Conservation (phyloP, 1,140 invertebrate species). For the Temnothorax curvispinosus region DNA sequence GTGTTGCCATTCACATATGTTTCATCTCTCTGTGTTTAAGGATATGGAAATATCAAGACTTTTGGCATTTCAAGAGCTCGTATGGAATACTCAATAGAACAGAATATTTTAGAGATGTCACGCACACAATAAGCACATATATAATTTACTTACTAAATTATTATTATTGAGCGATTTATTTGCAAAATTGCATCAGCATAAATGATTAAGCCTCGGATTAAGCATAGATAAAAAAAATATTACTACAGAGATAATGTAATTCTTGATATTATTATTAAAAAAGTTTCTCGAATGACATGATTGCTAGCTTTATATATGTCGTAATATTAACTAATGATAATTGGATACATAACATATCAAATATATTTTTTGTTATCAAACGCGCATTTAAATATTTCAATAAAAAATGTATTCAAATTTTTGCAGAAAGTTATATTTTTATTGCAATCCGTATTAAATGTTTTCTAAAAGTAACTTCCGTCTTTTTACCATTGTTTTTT, state of each 20-base stretch:
- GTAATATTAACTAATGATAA: not conserved
- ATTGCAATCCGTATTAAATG: not conserved
- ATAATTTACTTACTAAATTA: not conserved
- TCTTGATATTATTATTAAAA: slow-evolving; percentile 4
- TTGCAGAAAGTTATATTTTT: not conserved
- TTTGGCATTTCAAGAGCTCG: slow-evolving; percentile 2
- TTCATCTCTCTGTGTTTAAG: slow-evolving; percentile 20
- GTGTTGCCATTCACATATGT: not conserved
- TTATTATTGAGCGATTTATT: slow-evolving; percentile 16
- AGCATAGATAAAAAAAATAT: no score
- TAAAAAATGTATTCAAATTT: not conserved
- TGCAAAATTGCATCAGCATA: not conserved
- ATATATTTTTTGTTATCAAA: not conserved
- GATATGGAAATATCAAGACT: not conserved
- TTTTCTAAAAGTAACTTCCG: not conserved
- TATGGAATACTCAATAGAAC: not conserved
- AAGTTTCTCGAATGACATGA: not conserved
- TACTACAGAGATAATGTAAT: not conserved
- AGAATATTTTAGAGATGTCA: not conserved
- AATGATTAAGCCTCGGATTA: not conserved
- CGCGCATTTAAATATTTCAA: not conserved
- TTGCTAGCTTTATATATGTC: not conserved
- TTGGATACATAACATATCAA: not conserved
- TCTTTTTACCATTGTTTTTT: not conserved
- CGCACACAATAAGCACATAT: not conserved